phyloP scores from a whole-genome alignment of 1,140 invertebrate genomes.

The Lethocerus indicus region DNA sequence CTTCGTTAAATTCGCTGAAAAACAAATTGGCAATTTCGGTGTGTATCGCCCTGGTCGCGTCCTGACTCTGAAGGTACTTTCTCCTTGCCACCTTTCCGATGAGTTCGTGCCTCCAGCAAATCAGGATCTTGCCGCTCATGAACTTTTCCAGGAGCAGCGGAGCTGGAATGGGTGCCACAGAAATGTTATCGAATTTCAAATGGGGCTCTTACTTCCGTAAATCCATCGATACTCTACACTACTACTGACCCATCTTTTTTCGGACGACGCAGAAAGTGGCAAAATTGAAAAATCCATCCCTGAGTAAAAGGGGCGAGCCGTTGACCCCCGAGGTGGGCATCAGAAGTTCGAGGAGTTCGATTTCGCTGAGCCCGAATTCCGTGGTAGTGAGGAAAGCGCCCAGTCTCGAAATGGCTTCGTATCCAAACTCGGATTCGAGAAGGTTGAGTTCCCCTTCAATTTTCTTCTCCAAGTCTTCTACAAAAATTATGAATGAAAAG shows the following conservation, averaged over 20 bases:
- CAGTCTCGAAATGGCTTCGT: constrained; percentile 30
- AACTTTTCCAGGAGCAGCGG: constrained; percentile 42
- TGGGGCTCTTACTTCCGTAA: background rate
- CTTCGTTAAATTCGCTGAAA: constrained; percentile 40
- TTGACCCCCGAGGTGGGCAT: constrained; percentile 47
- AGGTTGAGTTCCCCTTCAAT: constrained; percentile 27
- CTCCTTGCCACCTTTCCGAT: constrained; percentile 40
- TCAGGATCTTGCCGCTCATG: constrained; percentile 51
- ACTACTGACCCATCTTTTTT: constrained; percentile 41
- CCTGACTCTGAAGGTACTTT: constrained; percentile 44
- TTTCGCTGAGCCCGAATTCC: constrained; percentile 60
- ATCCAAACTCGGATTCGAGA: constrained; percentile 28
- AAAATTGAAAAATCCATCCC: constrained; percentile 54
- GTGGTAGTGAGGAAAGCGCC: constrained; percentile 51
- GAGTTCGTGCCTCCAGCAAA: constrained; percentile 48
- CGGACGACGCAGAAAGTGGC: constrained; percentile 50
- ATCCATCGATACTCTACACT: background rate
- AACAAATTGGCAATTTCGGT: constrained; percentile 53
- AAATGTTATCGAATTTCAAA: background rate
- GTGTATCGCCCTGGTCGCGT: constrained; percentile 41
- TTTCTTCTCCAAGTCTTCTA: constrained; percentile 21
- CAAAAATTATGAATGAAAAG: too few relatives aligned
- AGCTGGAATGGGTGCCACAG: constrained; percentile 24
- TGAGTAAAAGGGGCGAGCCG: constrained; percentile 38
- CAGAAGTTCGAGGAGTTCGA: constrained; percentile 56